Evolutionary conservation across 2,888 invertebrate genomes (phyloP).

Genomic region (Agapostemon virescens): DNA sequence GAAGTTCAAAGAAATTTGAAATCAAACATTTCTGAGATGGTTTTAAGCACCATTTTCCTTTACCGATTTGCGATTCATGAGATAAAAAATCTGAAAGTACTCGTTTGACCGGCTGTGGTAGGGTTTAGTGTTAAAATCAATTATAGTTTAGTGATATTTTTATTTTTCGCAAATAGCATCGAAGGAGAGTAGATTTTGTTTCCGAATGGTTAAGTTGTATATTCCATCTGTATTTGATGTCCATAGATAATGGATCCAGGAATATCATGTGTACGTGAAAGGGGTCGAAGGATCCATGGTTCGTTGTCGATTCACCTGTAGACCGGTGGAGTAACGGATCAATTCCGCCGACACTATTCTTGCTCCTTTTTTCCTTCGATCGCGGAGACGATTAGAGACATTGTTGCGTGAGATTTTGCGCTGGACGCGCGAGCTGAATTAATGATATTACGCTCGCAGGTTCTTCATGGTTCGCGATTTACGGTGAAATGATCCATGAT

Average conservation of each 20-base stretch:
- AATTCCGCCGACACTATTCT: constrained; percentile 43
- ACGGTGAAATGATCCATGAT: not conserved
- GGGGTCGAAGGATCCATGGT: constrained; percentile 40
- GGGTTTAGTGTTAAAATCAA: no score
- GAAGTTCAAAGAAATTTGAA: no score
- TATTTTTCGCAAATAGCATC: not conserved
- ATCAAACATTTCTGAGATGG: no score
- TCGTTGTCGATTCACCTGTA: constrained; percentile 42
- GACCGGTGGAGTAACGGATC: constrained; percentile 59
- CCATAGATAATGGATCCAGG: constrained; percentile 55
- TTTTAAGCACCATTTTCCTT: no score
- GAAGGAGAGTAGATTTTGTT: not conserved
- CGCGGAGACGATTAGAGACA: constrained; percentile 16
- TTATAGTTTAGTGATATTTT: no score
- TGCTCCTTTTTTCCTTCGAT: not conserved
- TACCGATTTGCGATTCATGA: no score
- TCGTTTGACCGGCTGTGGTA: no score
- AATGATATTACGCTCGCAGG: not conserved
- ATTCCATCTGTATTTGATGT: not conserved
- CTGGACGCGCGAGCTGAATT: constrained; percentile 4
- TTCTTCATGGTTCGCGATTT: not conserved
- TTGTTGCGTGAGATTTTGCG: constrained; percentile 8
- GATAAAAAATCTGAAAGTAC: no score
- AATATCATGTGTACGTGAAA: constrained; percentile 43
- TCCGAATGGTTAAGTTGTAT: not conserved